Evolutionary conservation across 1,140 invertebrate genomes (phyloP).

Genomic region (Zaprionus taronus): DNA sequence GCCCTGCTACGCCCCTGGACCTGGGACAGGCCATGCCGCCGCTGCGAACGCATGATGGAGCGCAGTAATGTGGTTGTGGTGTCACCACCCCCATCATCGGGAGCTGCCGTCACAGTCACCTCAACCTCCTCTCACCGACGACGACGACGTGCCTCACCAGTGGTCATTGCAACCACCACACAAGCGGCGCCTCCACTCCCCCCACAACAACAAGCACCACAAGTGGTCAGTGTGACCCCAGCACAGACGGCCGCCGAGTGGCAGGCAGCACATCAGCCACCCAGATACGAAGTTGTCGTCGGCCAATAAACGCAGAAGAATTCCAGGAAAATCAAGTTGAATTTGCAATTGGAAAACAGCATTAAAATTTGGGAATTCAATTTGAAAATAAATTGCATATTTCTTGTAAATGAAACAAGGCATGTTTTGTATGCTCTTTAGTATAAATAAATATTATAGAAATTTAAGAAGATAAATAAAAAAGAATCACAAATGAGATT

Average conservation of each 20-base stretch:
- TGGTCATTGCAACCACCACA: slow-evolving; percentile 35
- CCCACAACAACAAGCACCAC: slow-evolving; percentile 5
- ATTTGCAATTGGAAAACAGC: neutral
- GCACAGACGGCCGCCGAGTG: slow-evolving; percentile 36
- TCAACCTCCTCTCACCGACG: neutral
- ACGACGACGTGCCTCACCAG: slow-evolving; percentile 14
- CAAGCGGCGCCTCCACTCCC: neutral
- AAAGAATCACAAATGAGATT: neutral
- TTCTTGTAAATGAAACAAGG: neutral
- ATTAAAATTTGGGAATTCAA: neutral
- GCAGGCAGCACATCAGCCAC: slow-evolving; percentile 43
- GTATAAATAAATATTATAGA: neutral
- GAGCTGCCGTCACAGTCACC: slow-evolving; percentile 24
- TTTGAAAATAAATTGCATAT: neutral
- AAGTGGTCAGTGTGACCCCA: slow-evolving; percentile 34
- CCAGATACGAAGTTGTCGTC: slow-evolving; percentile 43
- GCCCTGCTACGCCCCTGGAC: slow-evolving; percentile 36
- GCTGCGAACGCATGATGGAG: slow-evolving; percentile 64
- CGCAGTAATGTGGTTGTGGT: slow-evolving; percentile 55
- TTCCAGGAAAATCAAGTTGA: neutral
- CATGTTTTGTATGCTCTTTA: neutral
- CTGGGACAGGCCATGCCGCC: slow-evolving; percentile 63
- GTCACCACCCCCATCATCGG: slow-evolving; percentile 15
- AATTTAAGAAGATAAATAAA: neutral
- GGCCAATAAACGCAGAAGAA: slow-evolving; percentile 17